phyloP scores from a whole-genome alignment of 2,113 vertebrate species.

The Shinisaurus crocodilurus region DNA sequence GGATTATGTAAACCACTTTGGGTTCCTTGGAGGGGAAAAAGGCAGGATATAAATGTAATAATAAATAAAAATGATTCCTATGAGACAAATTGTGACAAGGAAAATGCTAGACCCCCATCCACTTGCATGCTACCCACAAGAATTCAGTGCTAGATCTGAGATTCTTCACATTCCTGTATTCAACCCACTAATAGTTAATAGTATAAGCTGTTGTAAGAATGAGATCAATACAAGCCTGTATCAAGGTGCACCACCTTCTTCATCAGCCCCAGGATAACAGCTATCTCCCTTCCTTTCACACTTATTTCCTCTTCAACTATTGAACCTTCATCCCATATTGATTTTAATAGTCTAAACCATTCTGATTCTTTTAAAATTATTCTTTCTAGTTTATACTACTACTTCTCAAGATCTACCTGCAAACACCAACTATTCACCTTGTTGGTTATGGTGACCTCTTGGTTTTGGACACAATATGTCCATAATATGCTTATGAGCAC shows the following conservation, averaged over 20 bases:
- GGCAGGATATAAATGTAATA: too few relatives aligned
- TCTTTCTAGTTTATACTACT: background rate
- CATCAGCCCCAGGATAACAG: background rate
- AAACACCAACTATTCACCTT: background rate
- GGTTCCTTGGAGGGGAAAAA: too few relatives aligned
- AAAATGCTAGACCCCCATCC: background rate
- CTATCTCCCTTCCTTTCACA: background rate
- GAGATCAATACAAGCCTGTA: background rate
- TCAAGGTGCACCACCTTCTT: background rate
- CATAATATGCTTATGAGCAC: background rate
- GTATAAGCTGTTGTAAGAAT: background rate
- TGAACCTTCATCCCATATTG: background rate
- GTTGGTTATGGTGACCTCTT: background rate
- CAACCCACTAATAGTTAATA: background rate
- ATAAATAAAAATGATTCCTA: background rate
- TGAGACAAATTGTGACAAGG: background rate
- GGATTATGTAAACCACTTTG: too few relatives aligned
- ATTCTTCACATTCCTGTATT: background rate
- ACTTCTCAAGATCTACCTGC: background rate
- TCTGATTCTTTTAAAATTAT: background rate
- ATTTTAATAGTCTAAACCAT: background rate
- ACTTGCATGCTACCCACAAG: background rate
- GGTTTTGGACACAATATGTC: background rate
- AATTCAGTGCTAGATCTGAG: background rate
- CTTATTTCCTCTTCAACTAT: background rate